Conservation (phyloP, 2,113 vertebrate genomes). For the Dromiciops gliroides region DNA sequence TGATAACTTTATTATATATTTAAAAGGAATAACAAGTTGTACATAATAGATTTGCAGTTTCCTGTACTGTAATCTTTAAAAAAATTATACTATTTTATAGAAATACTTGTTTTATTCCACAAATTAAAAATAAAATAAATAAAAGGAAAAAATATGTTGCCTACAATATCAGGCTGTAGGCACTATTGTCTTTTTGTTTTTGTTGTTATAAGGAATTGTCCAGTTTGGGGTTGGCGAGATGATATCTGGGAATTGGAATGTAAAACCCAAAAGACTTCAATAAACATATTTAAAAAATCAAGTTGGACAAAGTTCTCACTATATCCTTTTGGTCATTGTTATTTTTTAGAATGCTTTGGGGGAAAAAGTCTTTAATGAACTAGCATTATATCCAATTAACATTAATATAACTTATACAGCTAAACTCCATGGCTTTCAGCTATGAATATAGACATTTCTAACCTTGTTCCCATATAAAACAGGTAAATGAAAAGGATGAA, state of each 20-base stretch:
- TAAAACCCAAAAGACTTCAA: neutral
- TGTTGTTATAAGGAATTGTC: neutral
- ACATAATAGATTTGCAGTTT: too few relatives aligned
- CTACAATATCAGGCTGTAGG: neutral
- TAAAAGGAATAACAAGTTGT: too few relatives aligned
- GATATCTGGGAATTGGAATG: neutral
- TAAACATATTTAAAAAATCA: neutral
- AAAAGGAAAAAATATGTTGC: too few relatives aligned
- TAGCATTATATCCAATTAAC: neutral
- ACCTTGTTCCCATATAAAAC: slow-evolving; percentile 46
- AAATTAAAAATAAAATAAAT: too few relatives aligned
- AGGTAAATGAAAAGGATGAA: slow-evolving; percentile 33
- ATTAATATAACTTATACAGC: neutral
- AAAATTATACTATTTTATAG: too few relatives aligned
- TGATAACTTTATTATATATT: too few relatives aligned
- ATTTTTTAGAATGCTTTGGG: slow-evolving; percentile 22
- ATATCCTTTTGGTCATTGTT: neutral
- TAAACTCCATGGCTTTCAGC: neutral
- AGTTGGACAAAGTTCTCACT: neutral
- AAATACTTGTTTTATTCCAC: too few relatives aligned
- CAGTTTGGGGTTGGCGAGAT: neutral
- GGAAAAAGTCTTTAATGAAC: slow-evolving; percentile 6
- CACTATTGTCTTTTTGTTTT: neutral
- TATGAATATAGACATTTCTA: slow-evolving; percentile 11
- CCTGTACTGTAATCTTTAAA: too few relatives aligned